A percentile compares a stretch with the other conserved stretches of the same genome.
Conservation (phyloP, 2,888 invertebrate genomes). For the Eustalomyia histrio region DNA sequence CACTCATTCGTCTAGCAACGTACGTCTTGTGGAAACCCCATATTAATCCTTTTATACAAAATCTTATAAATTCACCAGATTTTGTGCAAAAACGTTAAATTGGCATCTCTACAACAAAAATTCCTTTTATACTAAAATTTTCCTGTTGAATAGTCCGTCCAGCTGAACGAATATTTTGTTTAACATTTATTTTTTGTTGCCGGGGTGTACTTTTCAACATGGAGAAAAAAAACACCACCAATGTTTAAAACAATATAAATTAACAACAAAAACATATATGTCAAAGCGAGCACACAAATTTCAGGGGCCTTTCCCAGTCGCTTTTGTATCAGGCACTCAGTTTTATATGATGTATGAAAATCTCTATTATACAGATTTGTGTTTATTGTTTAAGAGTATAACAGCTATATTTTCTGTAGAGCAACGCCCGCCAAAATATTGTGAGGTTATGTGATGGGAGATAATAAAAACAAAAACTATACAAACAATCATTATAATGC, state of each 20-base stretch:
- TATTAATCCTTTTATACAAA: too few relatives aligned
- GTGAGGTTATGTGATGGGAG: slow-evolving; percentile 71
- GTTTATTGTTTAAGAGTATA: slow-evolving; percentile 11
- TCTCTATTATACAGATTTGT: background rate
- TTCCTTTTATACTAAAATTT: too few relatives aligned
- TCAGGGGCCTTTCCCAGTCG: slow-evolving; percentile 76
- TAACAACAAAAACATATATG: slow-evolving; percentile 10
- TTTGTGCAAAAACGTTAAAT: too few relatives aligned
- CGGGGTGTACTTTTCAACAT: too few relatives aligned
- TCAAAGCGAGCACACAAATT: slow-evolving; percentile 66
- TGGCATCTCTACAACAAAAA: too few relatives aligned
- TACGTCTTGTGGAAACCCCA: too few relatives aligned
- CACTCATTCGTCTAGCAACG: too few relatives aligned
- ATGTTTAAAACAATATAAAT: slow-evolving; percentile 16
- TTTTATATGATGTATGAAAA: background rate
- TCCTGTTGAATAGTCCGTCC: too few relatives aligned
- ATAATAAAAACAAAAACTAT: slow-evolving; percentile 67
- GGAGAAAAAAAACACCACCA: too few relatives aligned
- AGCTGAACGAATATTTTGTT: too few relatives aligned
- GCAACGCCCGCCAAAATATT: slow-evolving; percentile 71
- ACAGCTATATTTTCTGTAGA: slow-evolving; percentile 66
- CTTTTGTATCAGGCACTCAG: slow-evolving; percentile 73
- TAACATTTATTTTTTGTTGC: too few relatives aligned
- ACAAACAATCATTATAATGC: slow-evolving; percentile 7
- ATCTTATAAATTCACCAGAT: too few relatives aligned